Evolutionary conservation across 2,797 vertebrate genomes (phyloP), one percentile per base, ranked within the genome.

Genomic region (Sphaeramia orbicularis): DNA sequence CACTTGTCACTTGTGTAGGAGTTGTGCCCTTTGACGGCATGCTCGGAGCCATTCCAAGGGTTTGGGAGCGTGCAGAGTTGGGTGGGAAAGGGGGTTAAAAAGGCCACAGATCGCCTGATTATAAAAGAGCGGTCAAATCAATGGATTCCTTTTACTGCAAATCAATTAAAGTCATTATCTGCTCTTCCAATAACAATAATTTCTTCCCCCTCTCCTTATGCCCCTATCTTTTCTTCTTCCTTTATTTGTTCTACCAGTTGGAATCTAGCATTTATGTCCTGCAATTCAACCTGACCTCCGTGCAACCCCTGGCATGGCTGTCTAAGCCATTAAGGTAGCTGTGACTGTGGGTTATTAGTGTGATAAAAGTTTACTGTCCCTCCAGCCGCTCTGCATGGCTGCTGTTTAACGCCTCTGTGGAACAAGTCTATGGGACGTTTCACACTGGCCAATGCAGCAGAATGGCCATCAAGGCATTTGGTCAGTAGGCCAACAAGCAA

Each of bases 261-360:
- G 79, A 89, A 78, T 84, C 85, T 68, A 82, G 82, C 84, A 65
- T 91, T 93, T 91, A 91, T 88, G 86, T 90, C 86, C 87, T 92
- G 90, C 91, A 93, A 94, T 92, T 93, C 91, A 92, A 93, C 92
- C 91, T 92, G 92, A 93, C 92, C 93, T 88, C 91, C 64, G 54
- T 76, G 80, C 88, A 85, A 93, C 92, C 93, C 90, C 84, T 73
- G 77, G 76, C 75, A 58, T 76, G 87, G 86, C 90, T 94, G 91
- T 71, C 87, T 83, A 85, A 86, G 80, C 86, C 89, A 91, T 92
- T 92, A 92, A 88, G 80, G 86, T 81, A 76, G 83, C 77, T 86
- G 89, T 80, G 91, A 85, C 90, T 88, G 70, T 35, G 85, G 91
- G 88, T 91, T 89, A 92, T 93, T 91, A 89, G 87, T 70, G 89